Conservation (phyloP, 2,113 vertebrate genomes). For the Neogobius melanostomus region DNA sequence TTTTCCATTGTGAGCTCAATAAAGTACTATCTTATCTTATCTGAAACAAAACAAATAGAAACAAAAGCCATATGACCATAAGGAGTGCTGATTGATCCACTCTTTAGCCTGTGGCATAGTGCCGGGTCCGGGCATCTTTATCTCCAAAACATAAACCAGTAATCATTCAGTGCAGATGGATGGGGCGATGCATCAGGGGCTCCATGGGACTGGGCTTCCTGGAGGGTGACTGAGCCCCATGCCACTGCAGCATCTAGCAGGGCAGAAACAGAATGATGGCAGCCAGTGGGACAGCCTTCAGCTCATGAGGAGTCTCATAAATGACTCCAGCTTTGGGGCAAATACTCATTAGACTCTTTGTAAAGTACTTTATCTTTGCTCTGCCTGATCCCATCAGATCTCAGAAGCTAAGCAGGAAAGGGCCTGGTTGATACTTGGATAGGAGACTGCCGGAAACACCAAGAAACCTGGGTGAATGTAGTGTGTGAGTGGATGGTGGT, state of each 20-base stretch:
- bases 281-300: slow-evolving; percentile 34
- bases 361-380: slow-evolving; percentile 66
- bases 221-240: slow-evolving; percentile 61
- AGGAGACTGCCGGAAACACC: too few species aligned
- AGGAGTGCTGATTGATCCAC: slow-evolving; percentile 57
- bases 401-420: too few species aligned
- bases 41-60: not conserved
- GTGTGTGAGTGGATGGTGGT: too few species aligned
- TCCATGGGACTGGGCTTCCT: slow-evolving; percentile 22
- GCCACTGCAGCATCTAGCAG: slow-evolving; percentile 58
- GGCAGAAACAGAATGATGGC: slow-evolving; percentile 51
- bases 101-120: slow-evolving; percentile 53
- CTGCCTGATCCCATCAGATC: not conserved
- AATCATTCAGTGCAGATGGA: slow-evolving; percentile 71
- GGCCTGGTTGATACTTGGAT: too few species aligned
- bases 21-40: too few species aligned
- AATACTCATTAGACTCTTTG: slow-evolving; percentile 76
- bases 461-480: too few species aligned
- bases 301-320: slow-evolving; percentile 62
- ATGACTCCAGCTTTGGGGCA: slow-evolving; percentile 71
- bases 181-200: slow-evolving; percentile 42
- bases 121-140: slow-evolving; percentile 56
- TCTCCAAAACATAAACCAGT: slow-evolving; percentile 61
- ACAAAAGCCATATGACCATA: slow-evolving; percentile 45
- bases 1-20: too few species aligned